Evolutionary conservation across 2,888 invertebrate species (phyloP).

Genomic region (Coelinius sp.): DNA sequence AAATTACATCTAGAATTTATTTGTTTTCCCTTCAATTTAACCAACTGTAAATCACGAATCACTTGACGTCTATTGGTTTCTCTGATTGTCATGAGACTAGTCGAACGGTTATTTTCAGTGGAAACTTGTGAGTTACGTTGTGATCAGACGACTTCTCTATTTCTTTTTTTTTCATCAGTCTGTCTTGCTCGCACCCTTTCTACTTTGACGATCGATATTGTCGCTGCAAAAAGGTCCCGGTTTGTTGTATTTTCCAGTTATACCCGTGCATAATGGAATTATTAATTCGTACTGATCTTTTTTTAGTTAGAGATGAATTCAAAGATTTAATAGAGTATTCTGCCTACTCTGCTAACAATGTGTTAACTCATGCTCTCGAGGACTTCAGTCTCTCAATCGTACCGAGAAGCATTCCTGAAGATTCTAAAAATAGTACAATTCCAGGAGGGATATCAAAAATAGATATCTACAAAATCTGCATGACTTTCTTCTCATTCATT

Average conservation of each 20-base stretch:
- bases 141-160: background rate
- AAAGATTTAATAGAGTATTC: background rate
- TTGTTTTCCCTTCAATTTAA: background rate
- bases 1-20: background rate
- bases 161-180: background rate
- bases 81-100: background rate
- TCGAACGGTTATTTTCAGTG: background rate
- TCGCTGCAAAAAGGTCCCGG: background rate
- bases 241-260: background rate
- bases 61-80: background rate
- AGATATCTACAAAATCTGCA: background rate
- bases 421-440: background rate
- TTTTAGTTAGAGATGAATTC: background rate
- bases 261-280: background rate
- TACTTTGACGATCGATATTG: background rate
- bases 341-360: background rate
- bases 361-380: background rate
- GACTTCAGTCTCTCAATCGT: background rate
- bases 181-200: background rate
- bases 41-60: background rate
- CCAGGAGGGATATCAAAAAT: background rate
- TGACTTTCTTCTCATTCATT: background rate
- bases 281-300: background rate
- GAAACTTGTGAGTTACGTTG: background rate
- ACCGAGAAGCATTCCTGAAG: background rate